Evolutionary conservation across 1,140 invertebrate genomes (phyloP), one percentile per base, ranked within the genome.

Genomic region (Megalopta genalis): DNA sequence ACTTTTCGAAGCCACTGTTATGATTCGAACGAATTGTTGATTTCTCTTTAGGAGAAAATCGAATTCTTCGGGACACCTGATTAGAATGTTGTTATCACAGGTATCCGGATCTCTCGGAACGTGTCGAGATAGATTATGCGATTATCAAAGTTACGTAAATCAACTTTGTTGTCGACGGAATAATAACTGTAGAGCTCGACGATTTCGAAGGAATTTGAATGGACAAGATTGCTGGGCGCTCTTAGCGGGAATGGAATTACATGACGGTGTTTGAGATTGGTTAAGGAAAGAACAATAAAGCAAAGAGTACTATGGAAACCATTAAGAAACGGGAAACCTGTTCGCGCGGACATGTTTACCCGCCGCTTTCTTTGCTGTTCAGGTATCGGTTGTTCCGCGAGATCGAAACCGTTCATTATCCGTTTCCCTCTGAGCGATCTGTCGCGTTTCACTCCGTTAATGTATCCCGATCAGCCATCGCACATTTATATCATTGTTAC

Each of bases 401-500:
- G 39, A 60, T 63, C 66, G 32, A 70, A 62, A 77, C 57, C 42
- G 67, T 62, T 71, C 67, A 77, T 77, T 77, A 77, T 70, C 57
- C 42, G 39, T 62, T 77, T 59, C 14, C 42, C 67, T 71, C 23
- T 54, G 21, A 77, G 39, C 42, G 67, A 70, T 67, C 32, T 27
- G n/a, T 23, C 59, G 42, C 16, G 46, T 60, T 76, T n/a, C 66
- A n/a, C 37, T 71, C 54, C 32, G 67, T 52, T 63, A 63, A 64
- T 62, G 32, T 49, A 25, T 27, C 27, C 23, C 75, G 68, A 77
- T n/a, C 66, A 32, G 60, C 25, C 42, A 62, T 66, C 64, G 64
- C 39, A 46, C 64, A n/a, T 70, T 77, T 62, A 59, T 62, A 42
- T 77, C 37, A 71, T 77, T 71, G 57, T 77, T 77, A 69, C 75